Evolutionary conservation across 1,140 invertebrate genomes (phyloP), one percentile per base, ranked within the genome.

Genomic region (Drosophila navojoa): DNA sequence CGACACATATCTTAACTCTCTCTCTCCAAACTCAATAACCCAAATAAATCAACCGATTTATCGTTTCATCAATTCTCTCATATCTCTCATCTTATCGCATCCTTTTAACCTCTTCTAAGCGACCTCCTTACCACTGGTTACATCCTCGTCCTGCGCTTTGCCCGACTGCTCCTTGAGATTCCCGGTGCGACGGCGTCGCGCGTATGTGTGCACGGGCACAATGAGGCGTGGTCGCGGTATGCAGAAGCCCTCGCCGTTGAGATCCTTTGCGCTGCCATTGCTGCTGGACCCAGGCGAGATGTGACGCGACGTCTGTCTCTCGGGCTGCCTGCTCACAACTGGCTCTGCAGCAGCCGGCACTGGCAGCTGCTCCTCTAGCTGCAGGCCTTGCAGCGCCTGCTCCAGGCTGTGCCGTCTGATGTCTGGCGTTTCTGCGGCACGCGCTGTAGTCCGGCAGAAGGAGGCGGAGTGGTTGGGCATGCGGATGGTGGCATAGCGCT

Each of bases 151-250:
- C 15, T 60, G 63, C n/a, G 59, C 53, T 25, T 29, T 77, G 6
- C 75, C 57, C 16, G 75, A 57, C 44, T 92, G 77, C 54, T 92
- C 91, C 49, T 80, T 84, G 52, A 95, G 91, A 93, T 95, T 96
- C 5, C 96, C 96, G n/a, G 96, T 97, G 63, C 96, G 93, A 58
- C 96, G 93, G 73, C 95, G 95, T 64, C 96, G 93, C 29, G 96
- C 96, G 91, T 97, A 97, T 3, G 96, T 96, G 93, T 97, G 96
- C 60, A 97, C 96, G 49, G 96, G 96, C 59, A 97, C 96, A 79
- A 97, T 96, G 64, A 97, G 93, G 87, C 96, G 95, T 13, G 96
- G 96, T 79, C 96, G 93, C 1, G 96, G 96, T 91, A 97, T 97
- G 45, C 94, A 93, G 92, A 97, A 97, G 72, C 96, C 95, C 7